A percentile compares a stretch with the other conserved stretches of the same genome.
phyloP scores from a whole-genome alignment of 2,797 vertebrate genomes.

The Siniperca undulata region DNA sequence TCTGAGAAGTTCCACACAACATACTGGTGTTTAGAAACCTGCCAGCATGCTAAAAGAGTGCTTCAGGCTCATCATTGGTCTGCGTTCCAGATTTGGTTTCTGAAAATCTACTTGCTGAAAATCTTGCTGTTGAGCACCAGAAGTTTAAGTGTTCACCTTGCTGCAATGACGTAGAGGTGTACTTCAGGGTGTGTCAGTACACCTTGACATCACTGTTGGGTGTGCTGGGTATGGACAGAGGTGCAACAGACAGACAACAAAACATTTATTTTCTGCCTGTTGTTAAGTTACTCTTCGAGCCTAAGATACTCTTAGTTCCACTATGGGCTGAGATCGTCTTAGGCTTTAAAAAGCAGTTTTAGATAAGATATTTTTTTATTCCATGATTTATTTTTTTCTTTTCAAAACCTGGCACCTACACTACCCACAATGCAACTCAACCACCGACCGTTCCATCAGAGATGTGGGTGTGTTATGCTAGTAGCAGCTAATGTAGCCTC shows the following conservation, averaged over 20 bases:
- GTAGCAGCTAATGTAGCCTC: not conserved
- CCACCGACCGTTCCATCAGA: fast-evolving
- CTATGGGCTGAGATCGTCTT: not conserved
- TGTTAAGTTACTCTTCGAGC: not conserved
- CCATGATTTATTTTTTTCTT: not conserved
- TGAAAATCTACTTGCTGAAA: not conserved
- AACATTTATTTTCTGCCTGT: not conserved
- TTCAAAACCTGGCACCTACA: not conserved
- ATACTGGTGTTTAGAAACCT: slow-evolving; percentile 33
- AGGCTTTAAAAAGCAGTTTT: too few relatives aligned
- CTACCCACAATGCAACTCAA: not conserved
- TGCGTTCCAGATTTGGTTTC: not conserved
- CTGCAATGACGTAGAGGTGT: not conserved
- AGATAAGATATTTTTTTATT: not conserved
- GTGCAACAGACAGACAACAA: not conserved
- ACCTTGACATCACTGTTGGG: not conserved
- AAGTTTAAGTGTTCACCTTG: not conserved
- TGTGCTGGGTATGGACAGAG: not conserved
- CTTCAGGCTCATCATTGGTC: slow-evolving; percentile 27
- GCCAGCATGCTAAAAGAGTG: slow-evolving; percentile 4
- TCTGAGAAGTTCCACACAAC: slow-evolving; percentile 17
- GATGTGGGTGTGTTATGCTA: not conserved
- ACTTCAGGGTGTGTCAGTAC: not conserved
- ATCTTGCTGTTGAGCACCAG: not conserved
- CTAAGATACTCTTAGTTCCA: not conserved